Percentiles rank a stretch among this genome's conserved stretches.
These are phyloP conservation scores for Tursiops truncatus DNA, from an alignment of 2,113 vertebrate species.

Conservation along the genomic window DNA sequence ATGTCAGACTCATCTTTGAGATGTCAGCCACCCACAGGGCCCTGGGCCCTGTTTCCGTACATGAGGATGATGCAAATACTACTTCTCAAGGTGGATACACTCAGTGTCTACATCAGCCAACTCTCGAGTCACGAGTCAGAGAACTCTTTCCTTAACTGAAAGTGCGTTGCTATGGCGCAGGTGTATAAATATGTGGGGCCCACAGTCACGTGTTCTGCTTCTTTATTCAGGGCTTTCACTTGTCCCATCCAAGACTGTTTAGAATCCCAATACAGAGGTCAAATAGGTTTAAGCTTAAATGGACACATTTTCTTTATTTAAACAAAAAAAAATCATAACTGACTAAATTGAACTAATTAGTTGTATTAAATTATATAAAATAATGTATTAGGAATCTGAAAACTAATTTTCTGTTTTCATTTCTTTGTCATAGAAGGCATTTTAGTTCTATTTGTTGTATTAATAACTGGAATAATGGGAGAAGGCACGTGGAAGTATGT, in stretches of 20 bases:
- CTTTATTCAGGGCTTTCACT: background rate
- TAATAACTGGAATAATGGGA: background rate
- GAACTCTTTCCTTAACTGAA: background rate
- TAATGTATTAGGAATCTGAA: background rate
- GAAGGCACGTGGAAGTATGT: background rate
- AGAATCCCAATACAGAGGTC: background rate
- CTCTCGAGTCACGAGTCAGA: background rate
- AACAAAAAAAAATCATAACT: background rate
- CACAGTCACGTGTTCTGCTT: background rate
- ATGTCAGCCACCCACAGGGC: background rate
- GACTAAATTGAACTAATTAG: background rate
- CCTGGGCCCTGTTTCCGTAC: background rate
- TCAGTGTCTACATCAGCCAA: background rate
- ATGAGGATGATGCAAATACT: background rate
- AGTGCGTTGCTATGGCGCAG: background rate
- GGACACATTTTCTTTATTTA: background rate
- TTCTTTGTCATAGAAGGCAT: background rate
- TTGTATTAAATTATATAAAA: background rate
- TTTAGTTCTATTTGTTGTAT: background rate
- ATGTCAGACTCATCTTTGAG: background rate
- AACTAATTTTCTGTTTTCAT: background rate
- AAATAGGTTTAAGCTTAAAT: background rate
- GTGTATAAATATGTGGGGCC: background rate
- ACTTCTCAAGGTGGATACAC: background rate
- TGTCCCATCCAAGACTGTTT: background rate